Base-by-base conservation (phyloP, 2,113 vertebrate genomes). In the Xiphorhynchus elegans region DNA sequence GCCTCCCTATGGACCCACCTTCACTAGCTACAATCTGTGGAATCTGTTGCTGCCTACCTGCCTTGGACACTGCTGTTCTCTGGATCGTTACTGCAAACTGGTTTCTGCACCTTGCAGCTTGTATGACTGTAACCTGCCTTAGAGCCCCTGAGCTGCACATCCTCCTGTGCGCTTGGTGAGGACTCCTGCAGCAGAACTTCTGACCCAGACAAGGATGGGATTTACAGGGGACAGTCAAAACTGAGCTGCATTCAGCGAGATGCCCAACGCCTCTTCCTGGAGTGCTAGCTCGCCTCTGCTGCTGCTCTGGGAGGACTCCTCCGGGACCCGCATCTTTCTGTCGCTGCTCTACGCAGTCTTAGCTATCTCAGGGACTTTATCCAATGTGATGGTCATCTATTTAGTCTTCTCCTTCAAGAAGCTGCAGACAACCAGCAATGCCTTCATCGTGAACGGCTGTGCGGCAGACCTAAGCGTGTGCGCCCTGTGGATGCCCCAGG, bases 401-500 rank as follows among this genome's bases (percentile, higher is more conserved):
- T 96, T 99, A 66, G 98, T 99, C 62, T 98, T 98, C 56, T 98
- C 98, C 91, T 99, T 99, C 97, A 98, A 98, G 59, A 99, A 99
- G 97, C 98, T 99, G 84, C 98, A 98, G 93, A 99, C 98, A 10
- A 98, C 98, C 83, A 99, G 98, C 90, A 99, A 99, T 75, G 98
- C 98, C 59, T 99, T 99, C 96, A 99, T 99, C 2, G 98, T 98
- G 53, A 99, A 99, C 56, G 98, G 98, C 60, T 99, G 98, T 7
- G 98, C 98, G 5, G 98, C 98, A 1, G 98, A 99, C 95, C 97
- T 99, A 23, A 97, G 98, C 44, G 98, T 99, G 68, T 99, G 98
- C 14, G 98, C 98, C 37, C 97, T 99, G 87, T 99, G 98, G 98
- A 99, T 99, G 98, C 98, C 98, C 31, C 98, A 98, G 93, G 98